These are phyloP conservation scores for Chelidonichthys spinosus DNA, from an alignment of 2,797 vertebrate genomes.

Conservation along the genomic window DNA sequence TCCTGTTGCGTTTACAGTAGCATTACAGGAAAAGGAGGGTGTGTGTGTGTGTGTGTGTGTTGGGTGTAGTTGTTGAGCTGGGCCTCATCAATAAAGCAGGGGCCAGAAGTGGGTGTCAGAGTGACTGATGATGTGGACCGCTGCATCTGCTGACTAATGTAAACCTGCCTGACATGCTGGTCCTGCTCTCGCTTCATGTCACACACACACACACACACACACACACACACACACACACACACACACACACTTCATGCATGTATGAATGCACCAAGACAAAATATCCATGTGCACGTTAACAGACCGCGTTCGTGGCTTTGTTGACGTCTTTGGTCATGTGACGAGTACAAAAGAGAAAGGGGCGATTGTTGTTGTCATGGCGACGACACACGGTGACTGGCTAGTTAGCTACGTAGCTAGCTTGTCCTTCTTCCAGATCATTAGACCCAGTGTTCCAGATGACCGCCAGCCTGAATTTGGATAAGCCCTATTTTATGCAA, in stretches of 20 bases:
- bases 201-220: conserved; percentile 52
- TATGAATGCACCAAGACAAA: conserved; percentile 3
- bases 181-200: conserved; percentile 65
- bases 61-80: conserved; percentile 62
- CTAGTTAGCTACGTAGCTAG: too few species aligned
- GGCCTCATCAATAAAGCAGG: conserved; percentile 82
- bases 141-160: conserved; percentile 84
- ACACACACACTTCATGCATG: not conserved
- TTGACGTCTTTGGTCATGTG: too few species aligned
- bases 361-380: too few species aligned
- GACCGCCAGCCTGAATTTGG: too few species aligned
- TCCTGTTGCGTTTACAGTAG: conserved; percentile 63
- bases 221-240: conserved; percentile 11
- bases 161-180: conserved; percentile 77
- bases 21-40: conserved; percentile 20
- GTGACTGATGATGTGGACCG: conserved; percentile 82
- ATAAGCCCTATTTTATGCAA: too few species aligned
- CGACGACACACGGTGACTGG: too few species aligned
- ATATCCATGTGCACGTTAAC: not conserved
- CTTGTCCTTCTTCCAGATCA: too few species aligned
- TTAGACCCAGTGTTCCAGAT: too few species aligned
- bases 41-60: conserved; percentile 25
- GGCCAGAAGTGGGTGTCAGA: conserved; percentile 81
- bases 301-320: not conserved
- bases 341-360: too few species aligned